Evolutionary conservation across 2,797 vertebrate genomes (phyloP), one percentile per base, ranked within the genome.

Genomic region (Sparus aurata): DNA sequence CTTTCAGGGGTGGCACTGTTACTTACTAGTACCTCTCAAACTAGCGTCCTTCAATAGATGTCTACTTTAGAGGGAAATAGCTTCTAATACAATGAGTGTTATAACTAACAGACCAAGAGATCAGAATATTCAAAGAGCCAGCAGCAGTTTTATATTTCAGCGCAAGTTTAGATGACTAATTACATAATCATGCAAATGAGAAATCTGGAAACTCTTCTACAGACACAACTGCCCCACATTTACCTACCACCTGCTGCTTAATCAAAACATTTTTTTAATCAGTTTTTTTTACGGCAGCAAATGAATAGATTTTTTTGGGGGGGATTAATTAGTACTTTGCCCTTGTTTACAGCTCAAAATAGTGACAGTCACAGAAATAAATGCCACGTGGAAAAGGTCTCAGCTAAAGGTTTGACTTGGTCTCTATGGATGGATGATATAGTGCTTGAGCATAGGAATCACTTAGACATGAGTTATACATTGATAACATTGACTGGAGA

Each of bases 1-100:
- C 93, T 96, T 95, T 95, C 94, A 94, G 85, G 68, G 43, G 54
- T 20, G 58, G 16, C 10, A 41, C 69, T 72, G 66, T 79, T 59
- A 75, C 17, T 59, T 69, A 69, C 49, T 22, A n/a, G 12, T 18
- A 62, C 12, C 43, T 12, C 10, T 18, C 18, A 18, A 22, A 23
- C 20, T 12, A 27, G 12, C 60, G 12, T 25, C 13, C 22, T 60
- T 30, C 47, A 20, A 75, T 30, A 46, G 38, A 64, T 46, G 4
- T 20, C 27, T 4, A 52, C n/a, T 23, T 50, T 11, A 62, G 50
- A 15, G 41, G 16, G 38, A 47, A n/a, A 38, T 16, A 25, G 5
- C 3, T 30, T 12, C 50, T 18, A 10, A 22, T 38, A 60, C 50
- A 57, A 54, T 30, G 45, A 46, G 3, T 16, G 10, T 34, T 4